These are phyloP conservation scores for Dermatemys mawii DNA, from an alignment of 2,113 vertebrate species.

Conservation along the genomic window DNA sequence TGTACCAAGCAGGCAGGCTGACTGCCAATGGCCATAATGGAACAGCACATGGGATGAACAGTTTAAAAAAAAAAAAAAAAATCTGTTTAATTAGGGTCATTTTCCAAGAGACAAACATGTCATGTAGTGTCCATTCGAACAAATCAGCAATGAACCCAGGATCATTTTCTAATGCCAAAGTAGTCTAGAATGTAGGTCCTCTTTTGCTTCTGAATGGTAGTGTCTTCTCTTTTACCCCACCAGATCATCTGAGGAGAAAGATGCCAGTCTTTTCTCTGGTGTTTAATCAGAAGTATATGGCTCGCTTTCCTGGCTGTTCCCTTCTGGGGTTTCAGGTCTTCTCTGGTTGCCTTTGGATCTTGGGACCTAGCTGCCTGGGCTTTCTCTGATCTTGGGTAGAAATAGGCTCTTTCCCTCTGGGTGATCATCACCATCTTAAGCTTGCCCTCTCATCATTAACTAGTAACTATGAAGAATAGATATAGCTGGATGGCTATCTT, in stretches of 20 bases:
- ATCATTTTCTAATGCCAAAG: neutral
- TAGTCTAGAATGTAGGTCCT: neutral
- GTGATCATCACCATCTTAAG: neutral
- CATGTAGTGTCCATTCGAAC: neutral
- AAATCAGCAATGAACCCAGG: neutral
- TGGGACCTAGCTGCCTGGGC: neutral
- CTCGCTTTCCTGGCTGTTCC: neutral
- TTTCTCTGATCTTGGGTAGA: neutral
- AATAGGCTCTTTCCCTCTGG: constrained; percentile 7
- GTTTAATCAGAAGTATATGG: neutral
- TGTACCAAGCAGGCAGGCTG: neutral
- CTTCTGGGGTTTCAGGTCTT: neutral
- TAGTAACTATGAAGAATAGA: neutral
- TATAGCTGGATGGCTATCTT: neutral
- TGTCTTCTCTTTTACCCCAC: neutral
- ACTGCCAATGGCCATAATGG: neutral
- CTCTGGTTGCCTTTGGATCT: neutral
- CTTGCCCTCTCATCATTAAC: neutral
- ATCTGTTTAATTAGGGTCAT: neutral
- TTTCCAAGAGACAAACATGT: neutral
- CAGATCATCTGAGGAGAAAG: neutral
- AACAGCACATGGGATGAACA: neutral
- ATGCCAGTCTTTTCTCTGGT: neutral
- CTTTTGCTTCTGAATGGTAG: neutral
- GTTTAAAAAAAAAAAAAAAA: neutral